These are phyloP conservation scores for Aporophyla nigra DNA, from an alignment of 2,888 invertebrate genomes.

Conservation along the genomic window DNA sequence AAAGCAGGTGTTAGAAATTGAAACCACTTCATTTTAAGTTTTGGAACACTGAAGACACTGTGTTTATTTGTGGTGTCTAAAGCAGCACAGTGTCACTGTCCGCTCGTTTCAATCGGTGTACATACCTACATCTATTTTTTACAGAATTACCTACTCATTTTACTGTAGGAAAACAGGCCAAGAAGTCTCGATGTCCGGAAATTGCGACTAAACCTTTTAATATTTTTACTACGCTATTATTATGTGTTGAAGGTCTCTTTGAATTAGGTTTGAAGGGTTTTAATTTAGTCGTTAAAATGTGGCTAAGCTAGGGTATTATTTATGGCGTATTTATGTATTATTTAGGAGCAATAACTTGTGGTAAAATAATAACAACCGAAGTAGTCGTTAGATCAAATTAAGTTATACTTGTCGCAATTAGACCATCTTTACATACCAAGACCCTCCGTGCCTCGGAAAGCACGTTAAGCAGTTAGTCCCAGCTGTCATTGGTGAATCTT, in stretches of 20 bases:
- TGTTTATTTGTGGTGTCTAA: neutral
- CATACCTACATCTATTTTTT: neutral
- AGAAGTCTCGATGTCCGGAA: constrained; percentile 29
- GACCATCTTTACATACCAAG: too few species aligned
- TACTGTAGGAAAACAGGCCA: constrained; percentile 23
- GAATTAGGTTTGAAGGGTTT: neutral
- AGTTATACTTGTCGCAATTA: too few species aligned
- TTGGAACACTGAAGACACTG: constrained; percentile 34
- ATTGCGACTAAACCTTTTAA: constrained; percentile 36
- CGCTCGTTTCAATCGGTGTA: neutral
- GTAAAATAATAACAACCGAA: too few species aligned
- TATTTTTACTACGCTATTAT: constrained; percentile 27
- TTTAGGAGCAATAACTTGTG: too few species aligned
- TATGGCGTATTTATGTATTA: neutral
- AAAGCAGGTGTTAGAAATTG: constrained; percentile 63
- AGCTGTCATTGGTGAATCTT: too few species aligned
- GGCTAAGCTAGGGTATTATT: neutral
- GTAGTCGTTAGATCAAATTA: too few species aligned
- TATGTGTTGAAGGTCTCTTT: constrained; percentile 36
- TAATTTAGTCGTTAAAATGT: constrained; percentile 16
- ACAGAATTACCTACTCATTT: constrained; percentile 14
- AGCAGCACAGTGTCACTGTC: neutral
- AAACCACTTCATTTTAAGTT: constrained; percentile 59
- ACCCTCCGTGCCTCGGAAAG: too few species aligned
- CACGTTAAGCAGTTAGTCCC: too few species aligned